Base-by-base conservation (phyloP, 2,888 invertebrate genomes). In the Spilarctia lutea region DNA sequence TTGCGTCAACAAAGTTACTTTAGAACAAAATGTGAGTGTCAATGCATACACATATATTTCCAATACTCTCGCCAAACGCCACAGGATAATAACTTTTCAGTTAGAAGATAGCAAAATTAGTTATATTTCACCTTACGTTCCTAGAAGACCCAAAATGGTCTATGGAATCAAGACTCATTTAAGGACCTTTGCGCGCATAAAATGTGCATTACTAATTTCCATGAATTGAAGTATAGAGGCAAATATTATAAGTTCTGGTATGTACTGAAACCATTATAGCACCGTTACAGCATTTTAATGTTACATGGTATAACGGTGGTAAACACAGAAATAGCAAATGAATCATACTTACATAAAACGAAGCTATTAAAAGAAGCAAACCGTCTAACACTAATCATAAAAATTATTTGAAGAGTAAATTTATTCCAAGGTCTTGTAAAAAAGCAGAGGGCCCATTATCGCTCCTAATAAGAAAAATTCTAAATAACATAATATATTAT, bases 381-480 rank as follows among this genome's bases (percentile, higher is more conserved):
- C 73, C 79, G 76, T 80, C n/a, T n/a, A 39, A 27, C 18, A 39
- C 48, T 71, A 65, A 71, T 76, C 73, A 68, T 75, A 35, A 75
- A 81, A 83, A 78, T 79, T 73, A 72, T 79, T 80, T 80, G 75
- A 79, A 82, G 76, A 82, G 72, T 76, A 80, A 81, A 79, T 13
- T 73, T 48, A 48, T 67, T 73, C 75, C 79, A 84, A 84, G 81
- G 86, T 72, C 65, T 78, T 76, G 80, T 76, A 81, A 82, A 77
- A 48, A 20, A 79, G 77, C 71, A 6, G 65, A 73, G 73, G 67
- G 70, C 73, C 79, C 76, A 79, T 85, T 79, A 83, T 74, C 76
- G 77, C 71, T 79, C 81, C 81, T 80, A 81, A 83, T 84, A 82
- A 68, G 79, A 80, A 82, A 84, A 73, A 69, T 71, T 63, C 42